phyloP scores from a whole-genome alignment of 2,888 invertebrate genomes.

The Cyrtodaria siliqua region DNA sequence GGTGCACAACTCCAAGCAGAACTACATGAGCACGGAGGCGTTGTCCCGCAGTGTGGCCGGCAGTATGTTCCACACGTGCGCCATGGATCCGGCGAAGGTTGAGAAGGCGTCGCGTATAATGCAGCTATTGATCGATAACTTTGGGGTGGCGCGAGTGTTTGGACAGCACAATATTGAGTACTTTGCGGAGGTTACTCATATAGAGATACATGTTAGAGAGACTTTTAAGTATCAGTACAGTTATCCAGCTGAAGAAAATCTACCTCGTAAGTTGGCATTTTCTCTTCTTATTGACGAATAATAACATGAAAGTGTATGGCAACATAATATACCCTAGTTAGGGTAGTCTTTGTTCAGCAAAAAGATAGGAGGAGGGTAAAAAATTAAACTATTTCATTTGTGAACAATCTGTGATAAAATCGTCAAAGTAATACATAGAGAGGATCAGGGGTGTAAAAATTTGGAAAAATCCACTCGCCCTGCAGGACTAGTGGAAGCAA shows the following conservation, averaged over 20 bases:
- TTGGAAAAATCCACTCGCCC: too few species aligned
- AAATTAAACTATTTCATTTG: too few species aligned
- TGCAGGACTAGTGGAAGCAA: too few species aligned
- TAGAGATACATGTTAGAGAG: conserved; percentile 84
- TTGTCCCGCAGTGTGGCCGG: conserved; percentile 85
- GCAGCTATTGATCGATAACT: conserved; percentile 98
- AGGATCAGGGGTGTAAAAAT: too few species aligned
- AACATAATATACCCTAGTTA: too few species aligned
- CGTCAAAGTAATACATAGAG: too few species aligned
- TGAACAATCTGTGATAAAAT: too few species aligned
- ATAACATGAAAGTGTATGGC: too few species aligned
- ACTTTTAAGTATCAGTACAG: conserved; percentile 84
- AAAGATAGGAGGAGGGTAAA: too few species aligned
- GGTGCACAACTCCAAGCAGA: conserved; percentile 84
- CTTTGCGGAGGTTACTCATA: conserved; percentile 83
- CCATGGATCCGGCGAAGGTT: conserved; percentile 83
- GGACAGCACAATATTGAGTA: conserved; percentile 88
- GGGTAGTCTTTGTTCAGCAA: too few species aligned
- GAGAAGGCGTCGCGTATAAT: conserved; percentile 94
- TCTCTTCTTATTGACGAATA: too few species aligned
- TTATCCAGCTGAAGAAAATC: conserved; percentile 78
- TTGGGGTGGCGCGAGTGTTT: conserved; percentile 97
- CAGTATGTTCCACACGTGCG: conserved; percentile 85
- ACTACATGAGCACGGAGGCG: conserved; percentile 85
- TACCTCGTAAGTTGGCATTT: conserved; percentile 78